phyloP scores from a whole-genome alignment of 2,113 vertebrate species.

The Esox niger region DNA sequence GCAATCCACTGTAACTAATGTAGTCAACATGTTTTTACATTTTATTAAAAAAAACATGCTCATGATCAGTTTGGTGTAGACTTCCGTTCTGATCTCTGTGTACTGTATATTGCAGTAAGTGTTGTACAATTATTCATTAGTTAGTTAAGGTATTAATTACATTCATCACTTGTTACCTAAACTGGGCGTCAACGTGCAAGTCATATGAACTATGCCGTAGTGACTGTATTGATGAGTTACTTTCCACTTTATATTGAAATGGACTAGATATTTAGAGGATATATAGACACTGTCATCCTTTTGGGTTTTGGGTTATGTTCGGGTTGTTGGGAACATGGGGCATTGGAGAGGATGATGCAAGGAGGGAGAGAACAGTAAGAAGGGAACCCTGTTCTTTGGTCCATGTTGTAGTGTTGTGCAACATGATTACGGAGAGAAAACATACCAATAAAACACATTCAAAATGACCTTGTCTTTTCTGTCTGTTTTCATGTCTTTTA shows the following conservation, averaged over 20 bases:
- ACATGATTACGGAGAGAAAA: background rate
- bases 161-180: background rate
- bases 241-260: background rate
- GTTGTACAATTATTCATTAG: background rate
- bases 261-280: background rate
- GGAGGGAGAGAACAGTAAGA: background rate
- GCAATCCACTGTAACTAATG: background rate
- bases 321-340: background rate
- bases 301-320: background rate
- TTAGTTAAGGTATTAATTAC: background rate
- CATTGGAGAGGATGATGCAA: background rate
- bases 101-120: background rate
- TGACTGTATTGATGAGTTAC: background rate
- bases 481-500: background rate
- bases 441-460: conserved; percentile 5
- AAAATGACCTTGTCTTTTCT: background rate
- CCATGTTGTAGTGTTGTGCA: background rate
- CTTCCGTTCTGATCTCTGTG: background rate
- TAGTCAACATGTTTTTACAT: background rate
- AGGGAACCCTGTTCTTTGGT: background rate
- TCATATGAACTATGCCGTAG: background rate
- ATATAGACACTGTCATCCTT: background rate
- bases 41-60: background rate
- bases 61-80: background rate
- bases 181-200: background rate